Percentiles rank a stretch among this genome's conserved stretches.
Conservation (phyloP, 2,888 invertebrate genomes). For the Uropetala carovei region DNA sequence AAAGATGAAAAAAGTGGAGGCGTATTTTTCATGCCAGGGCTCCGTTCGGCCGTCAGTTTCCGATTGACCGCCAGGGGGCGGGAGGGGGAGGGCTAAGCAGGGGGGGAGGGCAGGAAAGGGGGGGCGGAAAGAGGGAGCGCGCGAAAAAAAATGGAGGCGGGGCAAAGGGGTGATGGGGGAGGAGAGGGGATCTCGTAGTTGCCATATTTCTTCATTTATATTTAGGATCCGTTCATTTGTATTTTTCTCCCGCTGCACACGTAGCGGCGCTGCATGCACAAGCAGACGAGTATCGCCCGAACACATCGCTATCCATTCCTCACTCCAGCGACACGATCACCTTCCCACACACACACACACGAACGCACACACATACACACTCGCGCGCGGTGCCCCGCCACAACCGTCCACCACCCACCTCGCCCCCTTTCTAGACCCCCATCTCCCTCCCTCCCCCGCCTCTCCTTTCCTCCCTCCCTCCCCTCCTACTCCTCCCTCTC, state of each 20-base stretch:
- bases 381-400: background rate
- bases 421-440: background rate
- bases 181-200: slow-evolving; percentile 43
- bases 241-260: slow-evolving; percentile 64
- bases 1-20: slow-evolving; percentile 61
- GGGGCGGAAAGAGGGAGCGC: background rate
- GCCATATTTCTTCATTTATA: slow-evolving; percentile 64
- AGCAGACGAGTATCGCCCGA: slow-evolving; percentile 45
- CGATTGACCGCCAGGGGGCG: slow-evolving; percentile 57
- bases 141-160: background rate
- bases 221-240: slow-evolving; percentile 64
- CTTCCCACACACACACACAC: slow-evolving; percentile 38
- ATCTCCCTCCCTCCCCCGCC: background rate
- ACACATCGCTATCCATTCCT: slow-evolving; percentile 60
- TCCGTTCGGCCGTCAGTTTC: slow-evolving; percentile 64
- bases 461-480: background rate
- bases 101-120: background rate
- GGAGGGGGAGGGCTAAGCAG: background rate
- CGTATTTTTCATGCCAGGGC: slow-evolving; percentile 62
- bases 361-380: background rate
- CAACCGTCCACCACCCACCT: background rate
- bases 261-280: slow-evolving; percentile 57
- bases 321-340: slow-evolving; percentile 57
- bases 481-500: background rate
- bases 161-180: no score